These are phyloP conservation scores for Rapana venosa DNA, from an alignment of 2,888 invertebrate species.

Conservation along the genomic window DNA sequence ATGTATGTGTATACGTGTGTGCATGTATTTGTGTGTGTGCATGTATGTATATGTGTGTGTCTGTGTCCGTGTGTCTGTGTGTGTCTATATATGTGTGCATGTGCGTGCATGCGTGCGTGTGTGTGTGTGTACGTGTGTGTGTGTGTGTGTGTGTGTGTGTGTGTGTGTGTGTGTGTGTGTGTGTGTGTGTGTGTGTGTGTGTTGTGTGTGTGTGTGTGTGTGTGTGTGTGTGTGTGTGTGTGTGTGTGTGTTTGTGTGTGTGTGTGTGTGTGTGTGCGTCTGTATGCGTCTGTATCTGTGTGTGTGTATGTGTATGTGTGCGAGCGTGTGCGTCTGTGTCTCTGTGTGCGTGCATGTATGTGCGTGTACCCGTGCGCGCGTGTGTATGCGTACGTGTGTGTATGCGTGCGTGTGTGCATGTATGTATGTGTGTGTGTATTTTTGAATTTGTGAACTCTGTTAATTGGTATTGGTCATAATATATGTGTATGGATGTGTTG, in stretches of 20 bases:
- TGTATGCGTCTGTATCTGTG: too few relatives aligned
- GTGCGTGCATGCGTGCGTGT: slow-evolving; percentile 9
- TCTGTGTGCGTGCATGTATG: background rate
- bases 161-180: background rate
- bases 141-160: background rate
- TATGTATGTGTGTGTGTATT: background rate
- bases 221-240: background rate
- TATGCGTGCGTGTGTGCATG: background rate
- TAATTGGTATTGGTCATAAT: too few relatives aligned
- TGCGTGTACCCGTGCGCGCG: background rate
- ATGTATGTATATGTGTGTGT: background rate
- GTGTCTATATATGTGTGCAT: background rate
- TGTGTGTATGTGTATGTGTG: too few relatives aligned
- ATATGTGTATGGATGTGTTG: too few relatives aligned
- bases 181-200: background rate
- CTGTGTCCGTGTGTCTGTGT: background rate
- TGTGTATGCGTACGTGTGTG: background rate
- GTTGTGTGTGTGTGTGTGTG: background rate
- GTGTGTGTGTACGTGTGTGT: background rate
- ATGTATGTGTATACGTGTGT: background rate
- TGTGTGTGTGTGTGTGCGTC: background rate
- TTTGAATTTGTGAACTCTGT: too few relatives aligned
- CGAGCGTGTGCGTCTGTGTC: too few relatives aligned
- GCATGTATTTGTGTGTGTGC: background rate
- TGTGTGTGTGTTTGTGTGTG: background rate